Base-by-base conservation (phyloP, 2,888 invertebrate species). In the Rotaria macrura region DNA sequence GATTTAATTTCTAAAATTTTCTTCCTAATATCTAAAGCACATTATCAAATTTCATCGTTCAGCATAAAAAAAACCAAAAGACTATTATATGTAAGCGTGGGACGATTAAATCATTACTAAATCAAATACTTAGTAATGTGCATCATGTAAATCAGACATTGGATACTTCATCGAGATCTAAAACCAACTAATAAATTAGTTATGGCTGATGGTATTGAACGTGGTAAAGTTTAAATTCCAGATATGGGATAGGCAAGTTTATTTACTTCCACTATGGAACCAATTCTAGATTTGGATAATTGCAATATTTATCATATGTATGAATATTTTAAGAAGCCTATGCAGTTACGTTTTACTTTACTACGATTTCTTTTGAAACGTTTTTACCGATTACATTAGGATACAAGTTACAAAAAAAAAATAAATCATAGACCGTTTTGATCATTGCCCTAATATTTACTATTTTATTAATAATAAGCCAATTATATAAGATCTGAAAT, bases 111-210 rank as follows among this genome's bases (percentile, higher is more conserved):
- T 97, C 96, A 88, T 92, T 99, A 84, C 92, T 99, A 1, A 97
- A 96, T 92, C 99, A 99, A 92, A 98, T 99, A 90, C 92, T 99
- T 88, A 97, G 97, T 92, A 98, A 98, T 83, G 99, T 99, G 90
- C 96, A 97, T 92, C 99, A 99, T 92, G 93, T 99, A 89, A 99
- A 99, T 92, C 95, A n/a, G 95, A 87, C 99, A 99, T 91, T 99
- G 98, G 98, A 97, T 99, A 87, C 92, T 99, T 85, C 98, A 99
- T 92, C 93, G 98, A 91, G 97, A 97, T 93, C 92, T 97, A 93
- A 99, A 99, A 93, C 97, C 97, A 85, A 98, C 99, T 6, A 99
- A 99, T 91, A 99, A 99, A 90, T 92, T 99, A 87, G 97, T 99
- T 40, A 99, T 99, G 97, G 99, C 98, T 17, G 98, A 99, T 92